Percentiles rank a stretch among this genome's conserved stretches.
These are phyloP conservation scores for Vanacampus margaritifer DNA, from an alignment of 2,113 vertebrate genomes.

Conservation along the genomic window DNA sequence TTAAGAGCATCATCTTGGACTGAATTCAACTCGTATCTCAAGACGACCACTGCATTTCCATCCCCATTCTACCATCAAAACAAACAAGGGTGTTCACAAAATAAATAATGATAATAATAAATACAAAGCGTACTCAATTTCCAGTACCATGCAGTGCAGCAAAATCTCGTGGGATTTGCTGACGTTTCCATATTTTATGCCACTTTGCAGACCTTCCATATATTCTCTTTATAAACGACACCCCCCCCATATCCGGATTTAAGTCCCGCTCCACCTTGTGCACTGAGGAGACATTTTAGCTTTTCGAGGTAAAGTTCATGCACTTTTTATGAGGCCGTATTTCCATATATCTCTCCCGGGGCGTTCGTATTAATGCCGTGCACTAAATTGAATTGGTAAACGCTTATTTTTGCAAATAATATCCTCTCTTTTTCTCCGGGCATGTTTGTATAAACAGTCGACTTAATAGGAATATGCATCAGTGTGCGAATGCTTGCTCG, in stretches of 20 bases:
- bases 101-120: no score
- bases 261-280: constrained; percentile 24
- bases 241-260: neutral
- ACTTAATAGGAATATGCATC: constrained; percentile 49
- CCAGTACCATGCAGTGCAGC: no score
- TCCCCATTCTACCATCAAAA: no score
- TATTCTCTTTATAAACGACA: neutral
- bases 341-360: constrained; percentile 26
- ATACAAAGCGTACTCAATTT: no score
- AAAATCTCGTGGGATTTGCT: neutral
- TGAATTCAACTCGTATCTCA: no score
- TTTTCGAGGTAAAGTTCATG: constrained; percentile 16
- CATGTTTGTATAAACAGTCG: constrained; percentile 53
- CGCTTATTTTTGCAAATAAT: constrained; percentile 58
- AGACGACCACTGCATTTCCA: no score
- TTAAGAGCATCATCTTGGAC: no score
- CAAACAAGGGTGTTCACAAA: no score
- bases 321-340: constrained; percentile 8
- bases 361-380: constrained; percentile 43
- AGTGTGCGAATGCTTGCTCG: constrained; percentile 31
- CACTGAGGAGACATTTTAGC: neutral
- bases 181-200: neutral
- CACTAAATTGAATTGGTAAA: constrained; percentile 62
- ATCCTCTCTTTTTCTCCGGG: constrained; percentile 39
- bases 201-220: neutral